Base-by-base conservation (phyloP, 2,888 invertebrate species). In the Abrostola triplasia region DNA sequence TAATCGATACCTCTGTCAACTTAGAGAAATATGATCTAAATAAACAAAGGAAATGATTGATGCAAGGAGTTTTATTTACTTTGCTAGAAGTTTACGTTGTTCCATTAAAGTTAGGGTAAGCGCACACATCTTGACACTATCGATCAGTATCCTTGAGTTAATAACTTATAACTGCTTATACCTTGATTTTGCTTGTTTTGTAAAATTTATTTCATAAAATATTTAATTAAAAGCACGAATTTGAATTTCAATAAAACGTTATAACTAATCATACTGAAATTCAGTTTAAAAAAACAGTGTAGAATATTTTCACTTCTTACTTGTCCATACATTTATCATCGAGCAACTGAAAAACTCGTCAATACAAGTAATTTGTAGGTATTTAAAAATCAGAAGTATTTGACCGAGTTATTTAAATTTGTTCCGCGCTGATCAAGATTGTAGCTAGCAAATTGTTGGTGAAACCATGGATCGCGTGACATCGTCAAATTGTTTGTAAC, bases 351-450 rank as follows among this genome's bases (percentile, higher is more conserved):
- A 24, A 4, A 24, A 24, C 24, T 2, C 24, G 24, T 24, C 24
- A 24, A 24, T 24, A 24, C 24, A 24, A 24, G 4, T n/a, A 4
- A 24, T 24, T 24, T 24, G 24, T 24, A 24, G n/a, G n/a, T n/a
- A n/a, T n/a, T n/a, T 24, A 24, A 24, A 24, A n/a, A n/a, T n/a
- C n/a, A n/a, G n/a, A n/a, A n/a, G n/a, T n/a, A n/a, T 24, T 24
- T 24, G 24, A 24, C 4, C 24, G 24, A 24, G 51, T 55, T 57
- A 72, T 72, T 74, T 50, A 73, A 73, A 68, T 60, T 59, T 8
- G 48, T 74, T 59, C 40, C 59, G 56, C 44, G 36, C 70, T 71
- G 51, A 70, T 64, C 53, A 57, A 60, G 70, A 74, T 74, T 64
- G 48, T 38, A 36, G 54, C 50, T 47, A 63, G 73, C 69, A 73